Evolutionary conservation across 2,888 invertebrate species (phyloP).

Genomic region (Calliphora vomitoria): DNA sequence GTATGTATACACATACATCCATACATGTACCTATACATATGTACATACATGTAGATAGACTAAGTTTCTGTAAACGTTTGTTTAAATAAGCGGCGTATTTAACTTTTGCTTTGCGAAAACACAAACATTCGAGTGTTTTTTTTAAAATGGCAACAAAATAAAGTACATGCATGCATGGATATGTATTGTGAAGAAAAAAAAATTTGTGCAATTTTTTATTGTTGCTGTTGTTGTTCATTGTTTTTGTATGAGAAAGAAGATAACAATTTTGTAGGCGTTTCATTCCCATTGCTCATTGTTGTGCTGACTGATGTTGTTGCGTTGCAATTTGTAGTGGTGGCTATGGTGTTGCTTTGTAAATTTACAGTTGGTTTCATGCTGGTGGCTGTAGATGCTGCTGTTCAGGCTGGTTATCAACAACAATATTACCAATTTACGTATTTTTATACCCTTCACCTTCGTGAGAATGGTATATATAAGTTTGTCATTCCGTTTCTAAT

Average conservation of each 20-base stretch:
- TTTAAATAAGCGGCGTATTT: too few relatives aligned
- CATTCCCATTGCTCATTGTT: constrained; percentile 58
- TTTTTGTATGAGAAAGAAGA: constrained; percentile 36
- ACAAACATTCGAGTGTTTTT: too few relatives aligned
- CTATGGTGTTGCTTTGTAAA: constrained; percentile 52
- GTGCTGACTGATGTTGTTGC: constrained; percentile 10
- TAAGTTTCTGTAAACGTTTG: background rate
- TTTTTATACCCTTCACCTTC: too few relatives aligned
- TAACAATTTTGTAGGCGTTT: constrained; percentile 69
- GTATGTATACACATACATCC: background rate
- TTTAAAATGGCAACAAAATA: too few relatives aligned
- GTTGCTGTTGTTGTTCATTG: constrained; percentile 3
- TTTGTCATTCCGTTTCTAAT: too few relatives aligned
- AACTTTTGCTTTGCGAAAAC: too few relatives aligned
- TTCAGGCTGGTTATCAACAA: constrained; percentile 30
- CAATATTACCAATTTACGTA: too few relatives aligned
- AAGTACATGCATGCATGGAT: too few relatives aligned
- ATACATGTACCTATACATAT: background rate
- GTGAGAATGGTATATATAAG: too few relatives aligned
- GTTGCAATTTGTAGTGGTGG: constrained; percentile 24
- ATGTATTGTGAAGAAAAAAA: too few relatives aligned
- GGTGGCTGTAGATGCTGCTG: constrained; percentile 17
- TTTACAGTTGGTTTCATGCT: constrained; percentile 59
- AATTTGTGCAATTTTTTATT: constrained; percentile 32
- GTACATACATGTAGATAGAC: background rate